Evolutionary conservation across 2,888 invertebrate genomes (phyloP).

Genomic region (Leptopilina drosophilae): DNA sequence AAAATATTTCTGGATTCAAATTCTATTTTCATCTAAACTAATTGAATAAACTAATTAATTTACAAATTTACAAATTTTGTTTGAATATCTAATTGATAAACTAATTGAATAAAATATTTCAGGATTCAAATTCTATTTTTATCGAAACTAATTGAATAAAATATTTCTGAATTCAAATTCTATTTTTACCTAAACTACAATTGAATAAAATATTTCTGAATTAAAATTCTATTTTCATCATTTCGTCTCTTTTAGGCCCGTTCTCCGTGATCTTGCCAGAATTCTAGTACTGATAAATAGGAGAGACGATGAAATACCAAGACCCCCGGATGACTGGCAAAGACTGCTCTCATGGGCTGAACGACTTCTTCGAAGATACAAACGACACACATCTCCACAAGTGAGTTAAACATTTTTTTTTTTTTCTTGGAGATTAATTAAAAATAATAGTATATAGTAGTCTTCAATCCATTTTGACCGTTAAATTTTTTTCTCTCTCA

Average conservation of each 20-base stretch:
- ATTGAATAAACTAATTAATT: too few species aligned
- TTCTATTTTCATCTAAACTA: too few species aligned
- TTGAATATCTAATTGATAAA: not conserved
- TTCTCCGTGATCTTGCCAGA: constrained; percentile 88
- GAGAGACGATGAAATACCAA: constrained; percentile 83
- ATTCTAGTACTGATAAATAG: constrained; percentile 88
- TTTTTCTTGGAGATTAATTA: constrained; percentile 31
- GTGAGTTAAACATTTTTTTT: constrained; percentile 57
- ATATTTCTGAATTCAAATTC: too few species aligned
- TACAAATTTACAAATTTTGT: too few species aligned
- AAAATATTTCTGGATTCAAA: too few species aligned
- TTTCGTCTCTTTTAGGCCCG: constrained; percentile 79
- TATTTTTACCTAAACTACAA: too few species aligned
- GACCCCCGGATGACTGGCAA: constrained; percentile 90
- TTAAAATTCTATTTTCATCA: not conserved
- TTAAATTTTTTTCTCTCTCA: constrained; percentile 47
- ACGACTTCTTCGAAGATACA: constrained; percentile 79
- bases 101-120: constrained; percentile 37
- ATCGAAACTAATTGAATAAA: not conserved
- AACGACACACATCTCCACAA: constrained; percentile 74
- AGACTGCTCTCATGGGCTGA: constrained; percentile 90
- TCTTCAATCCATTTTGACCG: not conserved
- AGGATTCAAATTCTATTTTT: too few species aligned
- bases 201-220: too few species aligned
- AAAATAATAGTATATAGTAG: not conserved